Evolutionary conservation across 2,888 invertebrate genomes (phyloP), one percentile per base, ranked within the genome.

Genomic region (Bugula neritina): DNA sequence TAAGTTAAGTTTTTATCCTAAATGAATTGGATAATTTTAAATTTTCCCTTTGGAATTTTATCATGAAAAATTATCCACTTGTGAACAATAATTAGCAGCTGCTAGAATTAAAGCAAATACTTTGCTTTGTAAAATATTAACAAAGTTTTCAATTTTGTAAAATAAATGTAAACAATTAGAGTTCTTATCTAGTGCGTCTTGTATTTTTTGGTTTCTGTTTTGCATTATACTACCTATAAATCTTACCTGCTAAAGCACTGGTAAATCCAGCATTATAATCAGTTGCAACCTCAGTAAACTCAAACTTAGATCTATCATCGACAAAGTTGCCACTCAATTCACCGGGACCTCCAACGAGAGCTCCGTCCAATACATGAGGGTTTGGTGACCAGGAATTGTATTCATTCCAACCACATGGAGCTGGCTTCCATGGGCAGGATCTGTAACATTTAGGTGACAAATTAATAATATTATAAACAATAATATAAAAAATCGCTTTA

Each of bases 221-320:
- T n/a, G n/a, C n/a, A n/a, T n/a, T n/a, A n/a, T n/a, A n/a, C n/a
- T n/a, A n/a, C n/a, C n/a, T n/a, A n/a, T n/a, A n/a, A n/a, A 25
- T 25, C 72, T 57, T 74, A 81, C 82, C 82, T 73, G 82, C 81
- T 0, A 81, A 76, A 23, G 81, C 81, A 0, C 78, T 76, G 74
- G 80, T 80, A 75, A 81, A 80, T 0, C 80, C 80, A 21, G 81
- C 80, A 72, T 82, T 82, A 74, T 81, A 82, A 73, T 80, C 80
- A 71, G 76, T 76, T 0, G 81, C 79, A 25, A 81, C 81, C 72
- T 81, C 81, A 72, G 81, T 81, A 54, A 75, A 77, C 31, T 78
- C 75, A 74, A 78, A 80, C 74, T 81, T 77, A 1, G 74, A 69
- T 10, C 82, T 72, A 55, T 74, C 74, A 73, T 82, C 81, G 3